Evolutionary conservation across 1,140 invertebrate species (phyloP).

Genomic region (Stenopsyche tienmushanensis): DNA sequence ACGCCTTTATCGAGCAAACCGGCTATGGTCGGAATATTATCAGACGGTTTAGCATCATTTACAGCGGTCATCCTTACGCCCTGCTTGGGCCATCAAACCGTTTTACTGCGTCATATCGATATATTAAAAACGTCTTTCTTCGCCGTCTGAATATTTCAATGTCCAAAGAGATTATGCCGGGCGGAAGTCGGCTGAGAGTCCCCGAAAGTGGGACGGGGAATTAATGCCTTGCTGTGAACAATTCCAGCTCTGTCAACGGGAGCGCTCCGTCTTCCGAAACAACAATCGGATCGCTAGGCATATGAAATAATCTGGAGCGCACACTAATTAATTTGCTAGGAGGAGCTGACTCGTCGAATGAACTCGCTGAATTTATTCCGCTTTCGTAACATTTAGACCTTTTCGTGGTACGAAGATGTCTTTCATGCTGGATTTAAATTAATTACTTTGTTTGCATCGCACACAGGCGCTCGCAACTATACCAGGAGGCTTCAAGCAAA

Average conservation of each 20-base stretch:
- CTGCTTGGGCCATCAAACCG: background rate
- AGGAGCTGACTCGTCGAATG: background rate
- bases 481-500: too few species aligned
- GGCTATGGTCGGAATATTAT: constrained; percentile 21
- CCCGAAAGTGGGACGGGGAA: too few species aligned
- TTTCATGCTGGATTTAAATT: background rate
- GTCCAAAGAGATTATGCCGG: too few species aligned
- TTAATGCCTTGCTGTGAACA: background rate
- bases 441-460: background rate
- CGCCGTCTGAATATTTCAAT: background rate
- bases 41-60: constrained; percentile 15
- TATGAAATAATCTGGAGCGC: background rate
- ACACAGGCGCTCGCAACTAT: too few species aligned
- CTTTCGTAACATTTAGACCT: background rate
- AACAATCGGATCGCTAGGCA: background rate
- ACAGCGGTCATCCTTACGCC: background rate
- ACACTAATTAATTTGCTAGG: background rate
- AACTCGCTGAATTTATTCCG: too few species aligned
- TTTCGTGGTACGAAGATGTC: background rate
- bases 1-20: constrained; percentile 4
- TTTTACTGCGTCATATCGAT: background rate
- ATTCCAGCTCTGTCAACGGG: background rate
- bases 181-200: too few species aligned
- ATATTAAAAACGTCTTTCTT: background rate
- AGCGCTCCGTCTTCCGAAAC: too few species aligned